These are phyloP conservation scores for Cottoperca gobio DNA, from an alignment of 2,797 vertebrate species.

Conservation along the genomic window DNA sequence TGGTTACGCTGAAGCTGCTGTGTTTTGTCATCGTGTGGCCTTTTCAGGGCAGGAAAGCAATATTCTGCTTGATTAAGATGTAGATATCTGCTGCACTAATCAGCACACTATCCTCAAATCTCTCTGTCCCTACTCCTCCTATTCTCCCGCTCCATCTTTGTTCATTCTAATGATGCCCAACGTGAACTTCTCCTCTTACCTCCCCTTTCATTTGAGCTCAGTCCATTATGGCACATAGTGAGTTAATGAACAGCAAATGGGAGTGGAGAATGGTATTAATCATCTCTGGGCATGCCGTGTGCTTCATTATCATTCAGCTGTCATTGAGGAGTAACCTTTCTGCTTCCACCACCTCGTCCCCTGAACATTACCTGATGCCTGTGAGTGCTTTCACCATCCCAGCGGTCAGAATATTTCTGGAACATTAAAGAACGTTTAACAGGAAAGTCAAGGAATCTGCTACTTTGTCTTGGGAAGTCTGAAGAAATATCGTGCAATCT, in stretches of 20 bases:
- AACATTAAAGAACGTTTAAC: slow-evolving; percentile 42
- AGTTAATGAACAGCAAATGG: slow-evolving; percentile 94
- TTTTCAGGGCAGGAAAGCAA: slow-evolving; percentile 79
- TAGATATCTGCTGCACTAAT: slow-evolving; percentile 82
- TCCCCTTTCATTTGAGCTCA: slow-evolving; percentile 88
- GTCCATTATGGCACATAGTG: slow-evolving; percentile 90
- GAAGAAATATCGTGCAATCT: neutral
- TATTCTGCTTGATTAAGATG: slow-evolving; percentile 88
- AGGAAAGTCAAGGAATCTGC: slow-evolving; percentile 8
- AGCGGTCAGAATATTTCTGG: slow-evolving; percentile 22
- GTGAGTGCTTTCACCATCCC: slow-evolving; percentile 23
- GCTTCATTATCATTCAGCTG: slow-evolving; percentile 81
- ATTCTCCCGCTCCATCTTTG: slow-evolving; percentile 50
- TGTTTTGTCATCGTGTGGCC: slow-evolving; percentile 48
- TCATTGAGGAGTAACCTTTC: slow-evolving; percentile 77
- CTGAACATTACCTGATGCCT: slow-evolving; percentile 15
- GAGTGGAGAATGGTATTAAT: slow-evolving; percentile 90
- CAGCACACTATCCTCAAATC: slow-evolving; percentile 53
- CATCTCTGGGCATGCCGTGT: slow-evolving; percentile 82
- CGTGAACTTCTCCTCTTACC: slow-evolving; percentile 84
- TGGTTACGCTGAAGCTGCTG: slow-evolving; percentile 31
- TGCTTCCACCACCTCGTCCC: slow-evolving; percentile 37
- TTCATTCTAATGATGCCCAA: slow-evolving; percentile 89
- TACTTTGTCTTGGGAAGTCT: neutral
- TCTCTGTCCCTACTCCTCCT: slow-evolving; percentile 13